phyloP scores from a whole-genome alignment of 2,888 invertebrate genomes.

The Luffia ferchaultella region DNA sequence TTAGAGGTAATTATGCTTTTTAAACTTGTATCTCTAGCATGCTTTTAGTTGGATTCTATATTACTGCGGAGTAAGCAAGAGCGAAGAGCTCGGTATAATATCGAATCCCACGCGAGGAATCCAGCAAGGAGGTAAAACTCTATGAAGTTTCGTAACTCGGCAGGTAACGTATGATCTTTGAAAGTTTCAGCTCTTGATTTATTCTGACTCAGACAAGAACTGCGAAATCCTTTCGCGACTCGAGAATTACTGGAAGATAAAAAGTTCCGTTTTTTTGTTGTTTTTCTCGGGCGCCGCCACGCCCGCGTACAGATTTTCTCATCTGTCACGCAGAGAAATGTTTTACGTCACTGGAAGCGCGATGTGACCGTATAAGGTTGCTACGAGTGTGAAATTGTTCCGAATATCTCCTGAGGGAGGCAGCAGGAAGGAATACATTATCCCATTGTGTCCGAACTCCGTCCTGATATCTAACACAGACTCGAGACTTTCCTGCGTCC shows the following conservation, averaged over 20 bases:
- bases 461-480: neutral
- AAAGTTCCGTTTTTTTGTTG: neutral
- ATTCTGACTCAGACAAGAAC: neutral
- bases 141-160: neutral
- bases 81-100: too few species aligned
- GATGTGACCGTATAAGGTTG: neutral
- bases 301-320: neutral
- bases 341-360: neutral
- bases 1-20: too few species aligned
- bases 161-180: neutral
- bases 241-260: neutral
- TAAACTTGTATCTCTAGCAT: too few species aligned
- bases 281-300: neutral
- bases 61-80: too few species aligned
- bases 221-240: neutral
- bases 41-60: too few species aligned
- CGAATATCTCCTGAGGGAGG: neutral
- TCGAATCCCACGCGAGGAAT: too few species aligned
- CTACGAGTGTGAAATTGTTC: neutral
- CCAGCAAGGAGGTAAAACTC: too few species aligned
- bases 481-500: too few species aligned
- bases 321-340: neutral
- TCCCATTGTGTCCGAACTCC: neutral
- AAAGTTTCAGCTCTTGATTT: neutral
- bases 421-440: neutral